Conservation (phyloP, 53 echinoderm and acorn worm genomes). For the Zoroaster sp. region DNA sequence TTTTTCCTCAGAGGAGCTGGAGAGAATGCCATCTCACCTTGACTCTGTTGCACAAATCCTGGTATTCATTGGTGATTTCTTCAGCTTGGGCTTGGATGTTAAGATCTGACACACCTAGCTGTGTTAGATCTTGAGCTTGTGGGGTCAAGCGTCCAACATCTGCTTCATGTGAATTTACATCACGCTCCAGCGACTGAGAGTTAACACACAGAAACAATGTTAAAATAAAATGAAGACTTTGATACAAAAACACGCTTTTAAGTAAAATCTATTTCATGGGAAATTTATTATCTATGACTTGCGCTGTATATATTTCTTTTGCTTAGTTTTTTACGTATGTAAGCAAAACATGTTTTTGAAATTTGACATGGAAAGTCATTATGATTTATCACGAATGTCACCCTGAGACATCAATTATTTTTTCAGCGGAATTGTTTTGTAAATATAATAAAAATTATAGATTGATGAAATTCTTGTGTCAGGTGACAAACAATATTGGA, state of each 20-base stretch:
- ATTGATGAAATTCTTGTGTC: too few species aligned
- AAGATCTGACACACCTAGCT: constrained; percentile 31
- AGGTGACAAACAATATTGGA: neutral
- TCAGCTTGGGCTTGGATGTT: neutral
- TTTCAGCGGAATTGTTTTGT: too few species aligned
- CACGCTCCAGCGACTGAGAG: constrained; percentile 43
- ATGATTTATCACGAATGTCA: too few species aligned
- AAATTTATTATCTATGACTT: too few species aligned
- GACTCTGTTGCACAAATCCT: constrained; percentile 1
- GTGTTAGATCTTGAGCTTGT: constrained; percentile 31
- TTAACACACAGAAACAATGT: neutral
- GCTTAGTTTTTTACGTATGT: too few species aligned
- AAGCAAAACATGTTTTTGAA: too few species aligned
- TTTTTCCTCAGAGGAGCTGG: too few species aligned
- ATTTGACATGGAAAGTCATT: too few species aligned
- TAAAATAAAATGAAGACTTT: neutral
- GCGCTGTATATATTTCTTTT: too few species aligned
- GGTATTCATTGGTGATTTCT: constrained; percentile 23
- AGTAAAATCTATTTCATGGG: neutral
- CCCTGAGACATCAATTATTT: too few species aligned
- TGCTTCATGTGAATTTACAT: constrained; percentile 33
- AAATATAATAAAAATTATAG: too few species aligned
- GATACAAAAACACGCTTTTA: neutral
- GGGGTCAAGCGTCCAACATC: constrained; percentile 26
- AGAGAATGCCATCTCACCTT: neutral